A percentile compares a stretch with the other conserved stretches of the same genome.
Evolutionary conservation across 1,140 invertebrate genomes (phyloP).

Genomic region (Macrosteles quadrilineatus): DNA sequence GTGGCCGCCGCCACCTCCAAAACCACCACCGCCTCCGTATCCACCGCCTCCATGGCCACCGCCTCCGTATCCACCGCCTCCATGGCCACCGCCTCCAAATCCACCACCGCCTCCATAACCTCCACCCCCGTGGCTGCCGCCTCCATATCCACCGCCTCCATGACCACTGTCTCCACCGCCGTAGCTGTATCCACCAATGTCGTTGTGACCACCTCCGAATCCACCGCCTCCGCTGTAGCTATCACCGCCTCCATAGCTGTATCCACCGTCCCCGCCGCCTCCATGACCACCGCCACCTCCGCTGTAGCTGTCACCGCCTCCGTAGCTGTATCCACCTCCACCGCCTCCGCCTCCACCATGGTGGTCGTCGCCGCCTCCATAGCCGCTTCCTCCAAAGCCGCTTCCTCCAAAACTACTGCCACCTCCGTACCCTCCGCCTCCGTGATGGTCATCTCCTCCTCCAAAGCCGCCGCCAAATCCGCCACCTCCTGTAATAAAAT

Average conservation of each 20-base stretch:
- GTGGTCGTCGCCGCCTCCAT: conserved; percentile 7
- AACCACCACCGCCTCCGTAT: background rate
- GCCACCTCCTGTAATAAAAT: conserved; percentile 19
- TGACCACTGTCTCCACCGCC: conserved; percentile 27
- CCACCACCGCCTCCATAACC: conserved; percentile 19
- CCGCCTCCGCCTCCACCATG: background rate
- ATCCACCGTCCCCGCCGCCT: background rate
- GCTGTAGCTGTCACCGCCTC: conserved; percentile 9
- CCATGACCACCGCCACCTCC: conserved; percentile 12
- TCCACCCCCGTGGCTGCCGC: conserved; percentile 25
- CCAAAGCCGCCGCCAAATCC: conserved; percentile 10
- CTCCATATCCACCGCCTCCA: background rate
- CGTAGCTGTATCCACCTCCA: conserved; percentile 1
- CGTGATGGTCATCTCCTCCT: conserved; percentile 1
- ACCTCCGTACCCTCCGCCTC: conserved; percentile 20
- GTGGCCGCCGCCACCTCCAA: background rate
- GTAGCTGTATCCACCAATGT: conserved; percentile 22
- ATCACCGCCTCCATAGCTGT: conserved; percentile 22
- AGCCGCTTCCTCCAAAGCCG: conserved; percentile 7
- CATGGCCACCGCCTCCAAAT: conserved; percentile 17
- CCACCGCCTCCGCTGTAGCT: conserved; percentile 27
- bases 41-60: conserved; percentile 10
- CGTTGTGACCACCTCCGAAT: conserved; percentile 29
- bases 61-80: conserved; percentile 1
- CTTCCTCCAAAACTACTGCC: background rate